phyloP scores from a whole-genome alignment of 2,797 vertebrate species.

The Spea hammondii region DNA sequence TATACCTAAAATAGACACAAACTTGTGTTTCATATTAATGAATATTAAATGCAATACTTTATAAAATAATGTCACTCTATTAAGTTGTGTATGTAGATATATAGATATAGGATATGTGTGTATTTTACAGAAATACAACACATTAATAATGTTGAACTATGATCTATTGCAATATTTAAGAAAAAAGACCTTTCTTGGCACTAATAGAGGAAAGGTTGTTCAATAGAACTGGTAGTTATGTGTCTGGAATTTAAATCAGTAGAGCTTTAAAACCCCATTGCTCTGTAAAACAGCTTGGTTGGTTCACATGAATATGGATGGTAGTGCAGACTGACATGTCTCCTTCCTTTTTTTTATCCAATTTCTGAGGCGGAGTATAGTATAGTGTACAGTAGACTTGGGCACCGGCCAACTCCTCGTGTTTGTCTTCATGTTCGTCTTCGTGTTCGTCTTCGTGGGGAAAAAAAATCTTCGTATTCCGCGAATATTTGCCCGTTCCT shows the following conservation, averaged over 20 bases:
- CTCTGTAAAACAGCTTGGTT: conserved; percentile 28
- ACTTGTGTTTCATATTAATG: too few relatives aligned
- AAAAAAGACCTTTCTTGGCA: background rate
- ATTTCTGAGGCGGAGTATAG: background rate
- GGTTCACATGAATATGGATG: conserved; percentile 41
- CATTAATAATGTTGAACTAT: background rate
- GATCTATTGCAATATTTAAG: background rate
- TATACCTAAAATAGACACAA: too few relatives aligned
- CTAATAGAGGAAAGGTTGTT: background rate
- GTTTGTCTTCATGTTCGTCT: too few relatives aligned
- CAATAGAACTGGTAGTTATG: conserved; percentile 3
- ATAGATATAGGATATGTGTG: background rate
- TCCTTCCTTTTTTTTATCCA: conserved; percentile 6
- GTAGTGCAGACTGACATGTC: conserved; percentile 20
- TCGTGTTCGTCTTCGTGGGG: too few relatives aligned
- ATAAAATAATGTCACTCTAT: background rate
- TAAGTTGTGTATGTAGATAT: background rate
- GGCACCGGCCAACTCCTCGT: too few relatives aligned
- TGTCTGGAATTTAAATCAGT: conserved; percentile 24
- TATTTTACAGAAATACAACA: background rate
- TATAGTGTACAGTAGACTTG: too few relatives aligned
- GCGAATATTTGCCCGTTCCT: too few relatives aligned
- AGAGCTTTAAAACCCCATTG: conserved; percentile 32
- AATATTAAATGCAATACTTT: too few relatives aligned
- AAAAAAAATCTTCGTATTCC: too few relatives aligned